Evolutionary conservation across 2,797 vertebrate species (phyloP), one percentile per base, ranked within the genome.

Genomic region (Eremophila alpestris): DNA sequence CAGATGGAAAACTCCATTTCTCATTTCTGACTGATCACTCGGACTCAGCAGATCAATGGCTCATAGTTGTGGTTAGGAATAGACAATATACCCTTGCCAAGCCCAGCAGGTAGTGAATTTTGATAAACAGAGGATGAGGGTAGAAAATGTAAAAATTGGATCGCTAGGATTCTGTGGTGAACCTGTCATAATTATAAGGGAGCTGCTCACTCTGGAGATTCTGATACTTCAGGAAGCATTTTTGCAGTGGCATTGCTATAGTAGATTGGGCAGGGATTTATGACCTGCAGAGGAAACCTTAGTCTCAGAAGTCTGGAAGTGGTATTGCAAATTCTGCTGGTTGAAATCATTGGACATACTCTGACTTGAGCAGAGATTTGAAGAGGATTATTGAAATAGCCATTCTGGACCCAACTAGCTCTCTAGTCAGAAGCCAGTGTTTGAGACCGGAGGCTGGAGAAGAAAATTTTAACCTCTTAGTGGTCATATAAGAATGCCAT

Each of bases 41-140:
- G 32, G 59, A 63, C 46, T 64, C 70, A 56, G 88, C 55, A 38
- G 58, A 32, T 86, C 68, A 56, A 56, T 62, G 75, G 23, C 43
- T 89, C 49, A 24, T 73, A 94, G 92, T 65, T 94, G 89, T 2
- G 6, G 16, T 67, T 63, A 55, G 76, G 63, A 74, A 48, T 68
- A 15, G 36, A 82, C 74, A 95, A 83, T 60, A 27, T 88, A 89
- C 82, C 88, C 77, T 87, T 71, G 68, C 92, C 92, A 88, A 88
- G 82, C 94, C 94, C 88, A 64, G 60, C 21, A 63, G 16, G n/a
- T 48, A 67, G 24, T 82, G 83, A 70, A 79, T 73, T 89, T 95
- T 86, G 83, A 85, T 14, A 14, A 94, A 79, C 0, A 45, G 29
- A 68, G 56, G 40, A 22, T 65, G 38, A 51, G 34, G 49, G 27